Percentiles rank a stretch among this genome's conserved stretches.
phyloP scores from a whole-genome alignment of 1,140 invertebrate genomes.

The Drosophila simulans region DNA sequence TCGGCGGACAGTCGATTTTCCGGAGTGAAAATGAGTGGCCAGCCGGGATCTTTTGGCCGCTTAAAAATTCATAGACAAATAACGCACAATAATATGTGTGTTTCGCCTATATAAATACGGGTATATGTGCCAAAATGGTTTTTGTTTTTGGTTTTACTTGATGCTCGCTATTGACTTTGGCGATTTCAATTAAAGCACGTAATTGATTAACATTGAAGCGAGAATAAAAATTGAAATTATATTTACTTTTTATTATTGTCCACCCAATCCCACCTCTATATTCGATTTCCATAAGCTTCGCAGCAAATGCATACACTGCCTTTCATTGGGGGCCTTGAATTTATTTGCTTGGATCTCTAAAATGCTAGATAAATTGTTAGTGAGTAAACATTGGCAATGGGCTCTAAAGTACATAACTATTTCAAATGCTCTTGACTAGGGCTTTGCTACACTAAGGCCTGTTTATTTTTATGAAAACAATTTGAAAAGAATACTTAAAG shows the following conservation, averaged over 20 bases:
- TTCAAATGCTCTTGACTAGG: background rate
- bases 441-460: too few species aligned
- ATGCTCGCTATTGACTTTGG: constrained; percentile 69
- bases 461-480: too few species aligned
- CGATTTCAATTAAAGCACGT: constrained; percentile 80
- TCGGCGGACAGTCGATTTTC: constrained; percentile 6
- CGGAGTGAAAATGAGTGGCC: constrained; percentile 15
- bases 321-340: background rate
- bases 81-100: constrained; percentile 25
- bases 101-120: background rate
- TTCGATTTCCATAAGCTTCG: background rate
- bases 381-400: too few species aligned
- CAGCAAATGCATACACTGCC: background rate
- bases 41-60: constrained; percentile 36
- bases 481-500: background rate
- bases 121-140: constrained; percentile 19
- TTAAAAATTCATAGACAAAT: constrained; percentile 75
- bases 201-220: constrained; percentile 74
- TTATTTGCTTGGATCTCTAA: background rate
- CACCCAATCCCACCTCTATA: too few species aligned
- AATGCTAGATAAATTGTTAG: too few species aligned
- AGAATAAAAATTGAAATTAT: constrained; percentile 68
- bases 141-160: constrained; percentile 37
- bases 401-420: background rate
- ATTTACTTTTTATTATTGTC: constrained; percentile 76